These are phyloP conservation scores for Dicaeum eximium DNA, from an alignment of 2,113 vertebrate species.

Conservation along the genomic window DNA sequence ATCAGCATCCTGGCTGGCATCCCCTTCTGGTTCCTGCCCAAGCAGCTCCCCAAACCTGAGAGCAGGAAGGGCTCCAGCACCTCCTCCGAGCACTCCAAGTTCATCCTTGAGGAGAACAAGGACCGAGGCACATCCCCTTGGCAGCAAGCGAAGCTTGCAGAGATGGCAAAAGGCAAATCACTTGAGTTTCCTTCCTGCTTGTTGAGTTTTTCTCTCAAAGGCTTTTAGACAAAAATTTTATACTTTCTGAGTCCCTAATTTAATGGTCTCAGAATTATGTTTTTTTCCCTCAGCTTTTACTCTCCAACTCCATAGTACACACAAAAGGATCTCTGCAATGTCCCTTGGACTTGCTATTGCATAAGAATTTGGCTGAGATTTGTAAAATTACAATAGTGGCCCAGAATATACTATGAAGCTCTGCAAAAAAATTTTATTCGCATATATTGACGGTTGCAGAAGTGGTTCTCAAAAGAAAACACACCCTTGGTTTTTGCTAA, in stretches of 20 bases:
- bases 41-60: slow-evolving; percentile 73
- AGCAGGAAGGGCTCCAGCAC: slow-evolving; percentile 69
- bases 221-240: not conserved
- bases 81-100: slow-evolving; percentile 80
- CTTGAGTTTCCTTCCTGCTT: not conserved
- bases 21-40: slow-evolving; percentile 94
- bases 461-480: not conserved
- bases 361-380: not conserved
- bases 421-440: not conserved
- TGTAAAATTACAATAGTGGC: not conserved
- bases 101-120: slow-evolving; percentile 76
- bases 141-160: slow-evolving; percentile 72
- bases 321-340: not conserved
- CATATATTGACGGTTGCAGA: not conserved
- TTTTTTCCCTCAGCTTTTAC: not conserved
- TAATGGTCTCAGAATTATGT: not conserved
- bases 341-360: not conserved
- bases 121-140: slow-evolving; percentile 56
- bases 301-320: not conserved
- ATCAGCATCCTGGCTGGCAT: slow-evolving; percentile 81
- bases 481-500: not conserved
- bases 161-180: slow-evolving; percentile 83
- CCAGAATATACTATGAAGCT: not conserved
- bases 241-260: not conserved
- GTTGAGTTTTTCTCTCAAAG: not conserved